A percentile compares a stretch with the other conserved stretches of the same genome.
Conservation (phyloP, 2,113 vertebrate species). For the Microcebus griseorufus region DNA sequence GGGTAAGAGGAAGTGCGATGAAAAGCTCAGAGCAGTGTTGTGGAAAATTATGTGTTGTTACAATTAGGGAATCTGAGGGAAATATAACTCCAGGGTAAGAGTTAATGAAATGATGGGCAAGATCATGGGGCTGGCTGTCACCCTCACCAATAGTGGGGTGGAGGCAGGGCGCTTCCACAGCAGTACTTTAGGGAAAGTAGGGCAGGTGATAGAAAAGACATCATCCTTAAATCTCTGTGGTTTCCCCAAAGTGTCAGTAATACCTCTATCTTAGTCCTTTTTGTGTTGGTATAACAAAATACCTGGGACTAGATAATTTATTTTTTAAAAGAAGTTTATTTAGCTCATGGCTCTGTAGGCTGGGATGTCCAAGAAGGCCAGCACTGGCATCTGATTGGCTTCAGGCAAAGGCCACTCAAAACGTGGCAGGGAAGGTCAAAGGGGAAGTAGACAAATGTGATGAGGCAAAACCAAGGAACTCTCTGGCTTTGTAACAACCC, state of each 20-base stretch:
- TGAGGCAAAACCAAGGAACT: neutral
- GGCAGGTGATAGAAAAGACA: too few species aligned
- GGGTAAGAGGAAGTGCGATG: neutral
- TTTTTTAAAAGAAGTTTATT: neutral
- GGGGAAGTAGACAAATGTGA: neutral
- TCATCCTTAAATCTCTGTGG: neutral
- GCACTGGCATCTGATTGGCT: neutral
- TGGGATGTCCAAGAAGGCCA: neutral
- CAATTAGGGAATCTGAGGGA: neutral
- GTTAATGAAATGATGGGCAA: neutral
- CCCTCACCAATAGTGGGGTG: neutral
- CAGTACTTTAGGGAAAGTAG: neutral
- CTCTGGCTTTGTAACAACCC: neutral
- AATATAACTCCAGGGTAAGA: accelerated
- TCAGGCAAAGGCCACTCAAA: neutral
- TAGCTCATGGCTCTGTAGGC: neutral
- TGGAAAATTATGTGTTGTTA: neutral
- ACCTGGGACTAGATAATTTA: neutral
- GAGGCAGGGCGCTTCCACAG: accelerated
- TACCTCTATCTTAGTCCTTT: neutral
- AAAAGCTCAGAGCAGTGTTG: neutral
- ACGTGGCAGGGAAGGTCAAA: neutral
- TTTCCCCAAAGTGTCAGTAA: neutral
- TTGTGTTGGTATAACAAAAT: neutral
- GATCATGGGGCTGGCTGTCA: neutral